These are phyloP conservation scores for Sebastolobus alascanus DNA, from an alignment of 2,797 vertebrate species.

Conservation along the genomic window DNA sequence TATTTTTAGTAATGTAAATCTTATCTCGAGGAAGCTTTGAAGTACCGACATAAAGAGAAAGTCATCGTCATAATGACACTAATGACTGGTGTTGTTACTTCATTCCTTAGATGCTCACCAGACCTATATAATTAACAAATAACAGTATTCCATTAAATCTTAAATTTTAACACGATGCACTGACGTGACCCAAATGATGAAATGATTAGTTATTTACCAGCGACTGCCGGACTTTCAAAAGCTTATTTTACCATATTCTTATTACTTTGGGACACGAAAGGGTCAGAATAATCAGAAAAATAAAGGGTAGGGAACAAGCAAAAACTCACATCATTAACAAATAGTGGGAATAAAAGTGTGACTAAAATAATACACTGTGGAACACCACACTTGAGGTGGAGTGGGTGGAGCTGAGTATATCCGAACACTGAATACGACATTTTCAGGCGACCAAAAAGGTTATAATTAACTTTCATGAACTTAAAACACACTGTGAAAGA, in stretches of 20 bases:
- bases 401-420: too few species aligned
- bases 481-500: too few species aligned
- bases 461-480: too few species aligned
- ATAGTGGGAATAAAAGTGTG: too few species aligned
- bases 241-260: neutral
- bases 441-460: too few species aligned
- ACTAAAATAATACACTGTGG: neutral
- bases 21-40: neutral
- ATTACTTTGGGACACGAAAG: neutral
- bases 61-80: neutral
- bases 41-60: neutral
- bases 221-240: too few species aligned
- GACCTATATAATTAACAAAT: neutral
- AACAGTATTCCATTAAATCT: neutral
- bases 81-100: neutral
- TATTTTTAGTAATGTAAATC: conserved; percentile 9
- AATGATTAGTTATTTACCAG: too few species aligned
- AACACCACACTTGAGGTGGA: neutral
- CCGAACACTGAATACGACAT: too few species aligned
- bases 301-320: neutral
- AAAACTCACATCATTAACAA: too few species aligned
- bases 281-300: neutral
- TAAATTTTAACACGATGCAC: neutral
- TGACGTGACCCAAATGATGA: too few species aligned
- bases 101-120: neutral